Evolutionary conservation across 2,113 vertebrate species (phyloP).

Genomic region (Scopus umbretta): DNA sequence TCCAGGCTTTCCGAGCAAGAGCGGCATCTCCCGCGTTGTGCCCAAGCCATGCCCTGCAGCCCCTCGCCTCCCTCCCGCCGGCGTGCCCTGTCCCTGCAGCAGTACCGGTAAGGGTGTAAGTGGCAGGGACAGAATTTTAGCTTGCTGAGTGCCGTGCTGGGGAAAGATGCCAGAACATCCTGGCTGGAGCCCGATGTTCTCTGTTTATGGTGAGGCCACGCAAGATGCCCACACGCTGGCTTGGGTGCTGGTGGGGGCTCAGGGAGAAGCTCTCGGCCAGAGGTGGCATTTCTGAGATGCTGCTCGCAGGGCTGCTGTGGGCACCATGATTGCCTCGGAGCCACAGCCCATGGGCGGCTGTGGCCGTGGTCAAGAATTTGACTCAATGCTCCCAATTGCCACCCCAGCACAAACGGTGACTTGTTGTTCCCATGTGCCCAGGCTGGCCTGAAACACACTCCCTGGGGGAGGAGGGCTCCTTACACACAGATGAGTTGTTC

Average conservation of each 20-base stretch:
- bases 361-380: background rate
- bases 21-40: fast-evolving
- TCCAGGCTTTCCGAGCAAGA: background rate
- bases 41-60: background rate
- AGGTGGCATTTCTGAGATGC: background rate
- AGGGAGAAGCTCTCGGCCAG: fast-evolving
- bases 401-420: background rate
- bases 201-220: background rate
- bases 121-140: background rate
- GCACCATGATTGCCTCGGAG: background rate
- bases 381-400: background rate
- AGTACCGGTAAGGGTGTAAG: background rate
- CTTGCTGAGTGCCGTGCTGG: fast-evolving
- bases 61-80: fast-evolving
- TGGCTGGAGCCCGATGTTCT: fast-evolving
- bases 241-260: background rate
- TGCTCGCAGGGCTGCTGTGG: background rate
- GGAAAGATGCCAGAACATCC: background rate
- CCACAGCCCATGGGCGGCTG: fast-evolving
- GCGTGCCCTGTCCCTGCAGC: background rate
- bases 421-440: background rate
- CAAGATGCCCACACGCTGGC: fast-evolving
- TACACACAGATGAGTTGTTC: background rate
- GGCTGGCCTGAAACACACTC: background rate
- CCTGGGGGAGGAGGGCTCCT: background rate